phyloP scores from a whole-genome alignment of 2,888 invertebrate genomes.

The Harpagoxenus sublaevis region DNA sequence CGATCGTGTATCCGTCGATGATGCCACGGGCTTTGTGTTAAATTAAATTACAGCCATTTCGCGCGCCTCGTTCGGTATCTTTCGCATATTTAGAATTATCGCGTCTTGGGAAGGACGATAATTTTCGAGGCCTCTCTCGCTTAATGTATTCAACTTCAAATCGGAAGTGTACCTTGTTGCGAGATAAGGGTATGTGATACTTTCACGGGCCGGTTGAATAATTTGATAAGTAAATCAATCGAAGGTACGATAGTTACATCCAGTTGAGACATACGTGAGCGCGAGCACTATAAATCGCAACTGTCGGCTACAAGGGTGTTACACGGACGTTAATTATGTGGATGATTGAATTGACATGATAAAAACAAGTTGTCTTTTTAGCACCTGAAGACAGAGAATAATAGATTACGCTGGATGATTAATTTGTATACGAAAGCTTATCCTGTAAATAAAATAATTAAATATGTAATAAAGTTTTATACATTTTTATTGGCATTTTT shows the following conservation, averaged over 20 bases:
- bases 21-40: constrained; percentile 2
- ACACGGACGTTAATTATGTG: constrained; percentile 80
- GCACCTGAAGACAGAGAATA: constrained; percentile 37
- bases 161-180: constrained; percentile 23
- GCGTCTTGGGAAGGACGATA: not conserved
- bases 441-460: not conserved
- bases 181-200: constrained; percentile 16
- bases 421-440: not conserved
- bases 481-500: not conserved
- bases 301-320: constrained; percentile 80
- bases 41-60: constrained; percentile 42
- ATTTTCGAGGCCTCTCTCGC: not conserved
- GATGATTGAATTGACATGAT: constrained; percentile 79
- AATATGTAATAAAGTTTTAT: not conserved
- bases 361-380: constrained; percentile 76
- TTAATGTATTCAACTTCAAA: constrained; percentile 31
- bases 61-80: constrained; percentile 6
- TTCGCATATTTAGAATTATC: constrained; percentile 24
- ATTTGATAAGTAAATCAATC: constrained; percentile 75
- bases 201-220: constrained; percentile 58
- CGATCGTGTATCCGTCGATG: constrained; percentile 47
- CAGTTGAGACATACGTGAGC: constrained; percentile 68
- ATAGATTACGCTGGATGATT: constrained; percentile 8
- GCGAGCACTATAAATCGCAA: constrained; percentile 80
- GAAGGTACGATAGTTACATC: constrained; percentile 61